phyloP scores from a whole-genome alignment of 2,113 vertebrate genomes.

The Pelecanoides urinatrix region DNA sequence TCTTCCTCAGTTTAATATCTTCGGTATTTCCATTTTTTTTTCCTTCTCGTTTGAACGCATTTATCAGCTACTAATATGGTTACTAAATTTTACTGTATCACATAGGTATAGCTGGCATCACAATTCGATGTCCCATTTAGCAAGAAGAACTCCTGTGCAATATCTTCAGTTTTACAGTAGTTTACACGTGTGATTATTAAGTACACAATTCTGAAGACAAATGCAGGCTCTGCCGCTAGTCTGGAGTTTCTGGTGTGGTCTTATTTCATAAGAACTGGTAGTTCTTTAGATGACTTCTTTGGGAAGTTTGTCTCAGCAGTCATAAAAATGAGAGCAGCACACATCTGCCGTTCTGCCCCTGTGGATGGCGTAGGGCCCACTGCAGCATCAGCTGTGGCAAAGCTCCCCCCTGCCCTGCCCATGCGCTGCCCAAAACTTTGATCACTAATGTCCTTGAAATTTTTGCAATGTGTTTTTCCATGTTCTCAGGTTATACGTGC shows the following conservation, averaged over 20 bases:
- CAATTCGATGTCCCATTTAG: neutral
- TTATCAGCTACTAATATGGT: neutral
- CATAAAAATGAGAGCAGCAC: neutral
- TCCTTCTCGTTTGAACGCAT: neutral
- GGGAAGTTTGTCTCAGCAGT: neutral
- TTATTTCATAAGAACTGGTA: neutral
- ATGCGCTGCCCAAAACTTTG: fast-evolving
- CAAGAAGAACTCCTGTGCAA: neutral
- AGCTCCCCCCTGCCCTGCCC: neutral
- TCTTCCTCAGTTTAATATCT: neutral
- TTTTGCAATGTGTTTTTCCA: neutral
- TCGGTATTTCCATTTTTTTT: neutral
- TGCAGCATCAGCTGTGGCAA: neutral
- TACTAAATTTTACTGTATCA: neutral
- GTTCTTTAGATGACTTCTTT: neutral
- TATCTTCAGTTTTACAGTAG: neutral
- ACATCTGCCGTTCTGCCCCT: too few species aligned
- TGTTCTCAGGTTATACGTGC: neutral
- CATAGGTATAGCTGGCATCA: neutral
- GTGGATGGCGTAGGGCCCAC: neutral
- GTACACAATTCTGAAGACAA: neutral
- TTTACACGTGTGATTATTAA: neutral
- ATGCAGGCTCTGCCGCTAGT: neutral
- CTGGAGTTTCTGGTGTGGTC: neutral
- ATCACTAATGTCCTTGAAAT: neutral